Base-by-base conservation (phyloP, 2,888 invertebrate genomes). In the Gastrophysa polygoni region DNA sequence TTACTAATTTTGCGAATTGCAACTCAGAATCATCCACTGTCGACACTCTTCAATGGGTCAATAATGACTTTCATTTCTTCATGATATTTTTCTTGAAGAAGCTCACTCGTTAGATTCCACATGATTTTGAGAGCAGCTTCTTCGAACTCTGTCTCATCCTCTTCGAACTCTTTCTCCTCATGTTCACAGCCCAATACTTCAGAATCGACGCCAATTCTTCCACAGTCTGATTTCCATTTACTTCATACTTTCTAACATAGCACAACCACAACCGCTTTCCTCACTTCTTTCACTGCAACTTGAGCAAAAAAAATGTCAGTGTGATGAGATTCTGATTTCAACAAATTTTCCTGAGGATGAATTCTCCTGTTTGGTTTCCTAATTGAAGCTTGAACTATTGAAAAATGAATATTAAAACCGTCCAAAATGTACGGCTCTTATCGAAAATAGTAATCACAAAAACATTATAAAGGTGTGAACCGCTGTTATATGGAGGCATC, bases 1-100 rank as follows among this genome's bases (percentile, higher is more conserved):
- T n/a, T n/a, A n/a, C n/a, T n/a, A n/a, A n/a, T n/a, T n/a, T n/a
- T n/a, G n/a, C n/a, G n/a, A n/a, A n/a, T n/a, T n/a, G n/a, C n/a
- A n/a, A n/a, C n/a, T n/a, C n/a, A n/a, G n/a, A n/a, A n/a, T n/a
- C n/a, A n/a, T n/a, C n/a, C n/a, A n/a, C n/a, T n/a, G n/a, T n/a
- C 38, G 48, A 34, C 29, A 34, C 47, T 48, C 34, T 32, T 32
- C 20, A 34, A 48, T 32, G 48, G 34, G 57, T 34, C 48, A 57
- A 49, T 57, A 17, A 48, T 48, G 48, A 57, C 57, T 57, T 34
- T 49, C 21, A 49, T 48, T 57, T 32, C 48, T 38, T 57, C 34
- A 47, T 47, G 47, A 38, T 54, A 54, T 14, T 54, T 18, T 54
- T 34, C 20, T 34, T 48, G 48, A 20, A 48, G 24, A 46, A 48